These are phyloP conservation scores for Anolis sagrei DNA, from an alignment of 2,113 vertebrate genomes.

Conservation along the genomic window DNA sequence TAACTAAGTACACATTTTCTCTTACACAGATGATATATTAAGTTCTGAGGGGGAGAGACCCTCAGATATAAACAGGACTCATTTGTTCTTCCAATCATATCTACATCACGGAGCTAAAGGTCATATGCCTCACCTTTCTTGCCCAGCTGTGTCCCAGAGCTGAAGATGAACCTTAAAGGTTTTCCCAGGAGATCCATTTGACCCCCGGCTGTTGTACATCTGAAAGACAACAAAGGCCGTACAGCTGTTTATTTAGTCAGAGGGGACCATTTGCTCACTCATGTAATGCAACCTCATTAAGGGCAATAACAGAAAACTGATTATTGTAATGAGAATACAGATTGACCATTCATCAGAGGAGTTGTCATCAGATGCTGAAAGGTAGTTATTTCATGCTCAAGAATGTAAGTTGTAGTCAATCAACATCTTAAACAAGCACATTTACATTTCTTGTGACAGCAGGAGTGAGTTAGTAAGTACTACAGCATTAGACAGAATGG, in stretches of 20 bases:
- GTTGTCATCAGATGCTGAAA: neutral
- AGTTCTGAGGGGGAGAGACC: neutral
- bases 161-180: constrained; percentile 95
- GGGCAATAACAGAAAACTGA: neutral
- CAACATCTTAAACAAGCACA: neutral
- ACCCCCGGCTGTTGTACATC: constrained; percentile 86
- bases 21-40: neutral
- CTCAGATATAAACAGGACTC: neutral
- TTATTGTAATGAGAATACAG: neutral
- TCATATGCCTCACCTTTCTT: constrained; percentile 84
- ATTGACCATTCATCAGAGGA: neutral
- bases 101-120: neutral
- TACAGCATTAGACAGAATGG: neutral
- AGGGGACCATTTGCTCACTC: rapidly evolving
- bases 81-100: neutral
- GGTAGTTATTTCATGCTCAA: neutral
- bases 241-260: neutral
- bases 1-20: neutral
- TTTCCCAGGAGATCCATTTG: constrained; percentile 87
- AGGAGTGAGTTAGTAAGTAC: neutral
- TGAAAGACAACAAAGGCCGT: constrained; percentile 56
- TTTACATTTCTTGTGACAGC: too few relatives aligned
- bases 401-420: neutral
- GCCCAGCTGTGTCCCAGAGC: constrained; percentile 97
- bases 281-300: neutral